Evolutionary conservation across 2,888 invertebrate species (phyloP).

Genomic region (Habroteleia sp.): DNA sequence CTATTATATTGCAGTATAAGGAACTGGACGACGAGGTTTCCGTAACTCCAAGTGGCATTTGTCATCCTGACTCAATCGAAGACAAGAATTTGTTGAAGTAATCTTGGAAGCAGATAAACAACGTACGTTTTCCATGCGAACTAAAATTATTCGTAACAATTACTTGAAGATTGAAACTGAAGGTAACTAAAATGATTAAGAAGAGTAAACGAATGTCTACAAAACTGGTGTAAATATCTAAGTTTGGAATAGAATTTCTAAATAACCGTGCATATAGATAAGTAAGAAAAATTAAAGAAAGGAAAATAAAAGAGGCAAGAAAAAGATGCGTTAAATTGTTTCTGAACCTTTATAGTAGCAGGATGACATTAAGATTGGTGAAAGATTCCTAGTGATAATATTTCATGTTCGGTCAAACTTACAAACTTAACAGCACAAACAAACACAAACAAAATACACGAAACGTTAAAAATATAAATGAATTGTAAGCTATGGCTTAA

Average conservation of each 20-base stretch:
- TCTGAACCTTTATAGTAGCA: constrained; percentile 37
- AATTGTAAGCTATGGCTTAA: constrained; percentile 53
- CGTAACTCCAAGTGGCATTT: constrained; percentile 40
- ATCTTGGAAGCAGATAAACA: constrained; percentile 24
- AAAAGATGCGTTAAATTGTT: constrained; percentile 28
- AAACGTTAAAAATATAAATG: constrained; percentile 23
- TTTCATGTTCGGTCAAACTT: constrained; percentile 54
- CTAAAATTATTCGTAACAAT: constrained; percentile 28
- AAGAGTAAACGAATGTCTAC: constrained; percentile 14
- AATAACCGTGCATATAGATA: constrained; percentile 2
- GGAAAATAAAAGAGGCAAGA: constrained; percentile 8
- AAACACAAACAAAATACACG: constrained; percentile 21
- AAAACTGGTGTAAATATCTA: constrained; percentile 12
- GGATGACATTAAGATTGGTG: constrained; percentile 34
- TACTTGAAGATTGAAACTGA: constrained; percentile 16
- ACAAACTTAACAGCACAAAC: constrained; percentile 55
- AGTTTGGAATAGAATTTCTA: constrained; percentile 19
- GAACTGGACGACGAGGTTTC: constrained; percentile 46
- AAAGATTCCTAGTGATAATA: constrained; percentile 35
- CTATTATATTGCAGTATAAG: constrained; percentile 46
- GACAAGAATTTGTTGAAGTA: constrained; percentile 29
- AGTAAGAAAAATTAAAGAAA: neutral
- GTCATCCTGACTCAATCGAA: constrained; percentile 44
- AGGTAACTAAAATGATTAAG: constrained; percentile 5
- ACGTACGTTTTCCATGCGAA: constrained; percentile 35